Evolutionary conservation across 2,888 invertebrate genomes (phyloP).

Genomic region (Drosophila meridionalis): DNA sequence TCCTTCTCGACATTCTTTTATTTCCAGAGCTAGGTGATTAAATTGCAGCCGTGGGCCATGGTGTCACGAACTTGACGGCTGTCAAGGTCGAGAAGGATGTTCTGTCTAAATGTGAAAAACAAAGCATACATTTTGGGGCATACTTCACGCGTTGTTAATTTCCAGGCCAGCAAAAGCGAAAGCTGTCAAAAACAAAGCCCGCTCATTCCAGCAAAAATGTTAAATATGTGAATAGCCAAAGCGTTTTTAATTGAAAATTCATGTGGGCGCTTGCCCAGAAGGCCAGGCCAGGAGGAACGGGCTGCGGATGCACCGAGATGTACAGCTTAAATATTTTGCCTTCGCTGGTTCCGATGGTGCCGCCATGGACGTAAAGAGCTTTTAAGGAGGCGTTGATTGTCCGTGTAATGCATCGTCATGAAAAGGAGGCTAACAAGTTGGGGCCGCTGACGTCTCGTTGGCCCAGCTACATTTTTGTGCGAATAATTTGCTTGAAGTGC

Average conservation of each 20-base stretch:
- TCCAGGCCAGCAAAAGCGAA: constrained; percentile 38
- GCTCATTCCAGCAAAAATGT: constrained; percentile 7
- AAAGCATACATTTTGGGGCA: constrained; percentile 69
- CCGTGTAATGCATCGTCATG: constrained; percentile 61
- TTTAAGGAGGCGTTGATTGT: constrained; percentile 68
- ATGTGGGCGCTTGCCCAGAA: constrained; percentile 37
- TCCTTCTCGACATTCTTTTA: constrained; percentile 23
- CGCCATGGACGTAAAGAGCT: constrained; percentile 35
- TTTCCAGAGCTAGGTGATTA: constrained; percentile 64
- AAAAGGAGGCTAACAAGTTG: constrained; percentile 77
- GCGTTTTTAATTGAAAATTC: constrained; percentile 73
- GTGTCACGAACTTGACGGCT: constrained; percentile 43
- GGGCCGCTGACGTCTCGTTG: constrained; percentile 47
- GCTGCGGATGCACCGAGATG: constrained; percentile 32
- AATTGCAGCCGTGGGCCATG: constrained; percentile 60
- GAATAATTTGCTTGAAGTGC: constrained; percentile 53
- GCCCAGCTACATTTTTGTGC: constrained; percentile 42
- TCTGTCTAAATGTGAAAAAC: constrained; percentile 32
- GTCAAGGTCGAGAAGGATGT: constrained; percentile 47
- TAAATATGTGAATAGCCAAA: constrained; percentile 40
- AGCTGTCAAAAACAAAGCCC: constrained; percentile 42
- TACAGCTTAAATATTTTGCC: constrained; percentile 68
- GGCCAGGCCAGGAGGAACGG: background rate
- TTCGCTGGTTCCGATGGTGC: constrained; percentile 46
- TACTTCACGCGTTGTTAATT: constrained; percentile 72